phyloP scores from a whole-genome alignment of 2,113 vertebrate species.

The Hippocampus mohnikei region DNA sequence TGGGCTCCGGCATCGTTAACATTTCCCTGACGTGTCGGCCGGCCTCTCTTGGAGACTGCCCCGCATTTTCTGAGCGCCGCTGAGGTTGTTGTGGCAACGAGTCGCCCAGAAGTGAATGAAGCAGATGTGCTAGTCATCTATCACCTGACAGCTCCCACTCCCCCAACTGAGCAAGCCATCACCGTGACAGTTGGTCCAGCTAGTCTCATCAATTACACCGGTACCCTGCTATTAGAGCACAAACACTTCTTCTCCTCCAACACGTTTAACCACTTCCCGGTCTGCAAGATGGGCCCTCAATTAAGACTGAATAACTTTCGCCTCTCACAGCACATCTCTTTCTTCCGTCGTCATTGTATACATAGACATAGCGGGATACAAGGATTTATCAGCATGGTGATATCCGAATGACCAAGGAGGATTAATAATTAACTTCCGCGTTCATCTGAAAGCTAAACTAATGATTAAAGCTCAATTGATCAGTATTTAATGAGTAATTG shows the following conservation, averaged over 20 bases:
- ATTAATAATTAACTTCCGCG: slow-evolving; percentile 23
- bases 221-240: slow-evolving; percentile 67
- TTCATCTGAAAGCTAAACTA: slow-evolving; percentile 13
- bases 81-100: slow-evolving; percentile 86
- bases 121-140: slow-evolving; percentile 84
- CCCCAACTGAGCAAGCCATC: slow-evolving; percentile 82
- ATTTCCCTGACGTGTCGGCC: slow-evolving; percentile 78
- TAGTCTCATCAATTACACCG: slow-evolving; percentile 69
- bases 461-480: slow-evolving; percentile 15
- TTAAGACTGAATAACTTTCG: slow-evolving; percentile 67
- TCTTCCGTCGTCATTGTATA: slow-evolving; percentile 23
- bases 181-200: slow-evolving; percentile 73
- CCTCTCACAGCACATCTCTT: slow-evolving; percentile 56
- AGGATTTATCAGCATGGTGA: background rate
- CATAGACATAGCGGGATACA: slow-evolving; percentile 20
- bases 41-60: slow-evolving; percentile 77
- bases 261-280: slow-evolving; percentile 64
- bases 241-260: slow-evolving; percentile 56
- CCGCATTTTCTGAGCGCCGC: slow-evolving; percentile 79
- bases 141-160: slow-evolving; percentile 77
- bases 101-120: slow-evolving; percentile 82
- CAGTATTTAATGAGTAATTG: slow-evolving; percentile 15
- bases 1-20: slow-evolving; percentile 81
- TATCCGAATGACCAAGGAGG: slow-evolving; percentile 5
- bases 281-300: slow-evolving; percentile 62